Evolutionary conservation across 2,113 vertebrate species (phyloP), one percentile per base, ranked within the genome.

Genomic region (Callionymus lyra): DNA sequence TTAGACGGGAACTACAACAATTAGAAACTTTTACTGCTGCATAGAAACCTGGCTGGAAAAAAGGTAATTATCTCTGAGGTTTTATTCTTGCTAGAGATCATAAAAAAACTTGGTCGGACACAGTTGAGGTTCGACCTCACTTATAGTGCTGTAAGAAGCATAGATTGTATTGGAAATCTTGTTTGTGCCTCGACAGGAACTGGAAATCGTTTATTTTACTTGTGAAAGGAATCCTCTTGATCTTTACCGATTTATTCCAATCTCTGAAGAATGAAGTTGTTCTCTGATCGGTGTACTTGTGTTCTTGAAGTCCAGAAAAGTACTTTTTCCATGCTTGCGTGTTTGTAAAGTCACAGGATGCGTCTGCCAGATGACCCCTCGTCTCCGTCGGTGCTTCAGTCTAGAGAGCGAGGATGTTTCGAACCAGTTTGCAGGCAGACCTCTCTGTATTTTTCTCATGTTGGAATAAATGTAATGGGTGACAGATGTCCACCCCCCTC

Each of bases 311-410:
- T 74, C 35, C 45, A 27, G 21, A 27, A 27, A 27, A 27, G 21
- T 27, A 8, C 8, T 8, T 27, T 4, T 27, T 40, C 18, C 45
- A 12, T 37, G 16, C 31, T 5, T 21, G 34, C 16, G 38, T 47
- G 36, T 44, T 35, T 19, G 11, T 43, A 19, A 6, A 1, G n/a
- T 63, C 5, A 12, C 45, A 68, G 51, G 72, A 66, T 63, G 56
- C 54, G 14, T 60, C 74, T 77, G 74, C 65, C 63, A 77, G 68
- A 65, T 76, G 76, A 82, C 69, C 62, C 50, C 46, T 47, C 33
- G 16, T 38, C 57, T 38, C 49, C 44, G 50, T 53, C 34, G n/a
- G 53, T 54, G 53, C 4, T 8, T 79, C 58, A 68, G 70, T 32
- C 2, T 1, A 10, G 27, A 27, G 21, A 15, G 12, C 35, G 13